A percentile compares a stretch with the other conserved stretches of the same genome.
Conservation (phyloP, 2,113 vertebrate species). For the Chelonoidis abingdonii region DNA sequence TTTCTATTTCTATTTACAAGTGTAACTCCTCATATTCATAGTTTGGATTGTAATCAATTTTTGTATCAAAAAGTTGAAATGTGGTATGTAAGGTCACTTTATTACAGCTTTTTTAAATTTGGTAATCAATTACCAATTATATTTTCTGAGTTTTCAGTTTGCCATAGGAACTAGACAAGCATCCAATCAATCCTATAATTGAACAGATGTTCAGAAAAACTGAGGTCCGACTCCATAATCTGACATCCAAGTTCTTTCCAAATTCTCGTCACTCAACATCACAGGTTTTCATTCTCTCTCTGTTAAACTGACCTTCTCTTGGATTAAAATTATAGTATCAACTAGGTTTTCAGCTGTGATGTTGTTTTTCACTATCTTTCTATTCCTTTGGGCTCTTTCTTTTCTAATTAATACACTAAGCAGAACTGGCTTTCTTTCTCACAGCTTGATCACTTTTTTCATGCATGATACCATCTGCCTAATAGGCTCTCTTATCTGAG, state of each 20-base stretch:
- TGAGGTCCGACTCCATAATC: not conserved
- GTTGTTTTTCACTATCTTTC: slow-evolving; percentile 43
- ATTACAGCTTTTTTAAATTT: not conserved
- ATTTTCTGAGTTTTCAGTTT: not conserved
- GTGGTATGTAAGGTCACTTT: not conserved
- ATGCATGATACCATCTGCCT: slow-evolving; percentile 73
- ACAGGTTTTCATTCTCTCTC: not conserved
- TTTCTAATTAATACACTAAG: slow-evolving; percentile 73
- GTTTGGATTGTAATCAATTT: not conserved
- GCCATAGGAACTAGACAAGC: not conserved
- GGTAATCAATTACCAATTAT: not conserved
- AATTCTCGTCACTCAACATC: not conserved
- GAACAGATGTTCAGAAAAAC: not conserved
- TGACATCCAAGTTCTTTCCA: not conserved
- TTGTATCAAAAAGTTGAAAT: not conserved
- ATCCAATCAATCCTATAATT: not conserved
- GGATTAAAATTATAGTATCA: slow-evolving; percentile 15
- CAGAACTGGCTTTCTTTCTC: slow-evolving; percentile 63
- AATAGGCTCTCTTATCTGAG: slow-evolving; percentile 72
- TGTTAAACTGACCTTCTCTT: not conserved
- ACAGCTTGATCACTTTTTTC: slow-evolving; percentile 69
- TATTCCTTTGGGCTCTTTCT: slow-evolving; percentile 54
- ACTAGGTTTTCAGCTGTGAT: slow-evolving; percentile 41
- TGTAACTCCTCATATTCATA: not conserved
- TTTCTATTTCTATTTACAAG: not conserved